Evolutionary conservation across 1,140 invertebrate genomes (phyloP), one percentile per base, ranked within the genome.

Genomic region (Drosophila fuyamai): DNA sequence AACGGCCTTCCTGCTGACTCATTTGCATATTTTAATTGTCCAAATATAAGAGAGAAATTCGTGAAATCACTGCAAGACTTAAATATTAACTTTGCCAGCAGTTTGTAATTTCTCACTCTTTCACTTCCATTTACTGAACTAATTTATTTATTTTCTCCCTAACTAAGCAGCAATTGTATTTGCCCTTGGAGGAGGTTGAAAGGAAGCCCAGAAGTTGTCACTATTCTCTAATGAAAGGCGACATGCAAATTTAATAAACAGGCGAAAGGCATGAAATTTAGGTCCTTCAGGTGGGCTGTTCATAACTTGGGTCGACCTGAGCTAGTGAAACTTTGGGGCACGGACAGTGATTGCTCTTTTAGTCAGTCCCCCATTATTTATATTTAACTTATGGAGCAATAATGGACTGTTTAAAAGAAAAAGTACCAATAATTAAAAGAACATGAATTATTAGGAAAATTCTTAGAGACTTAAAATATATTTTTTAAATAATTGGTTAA

Each of bases 21-120:
- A 88, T 86, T 88, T 86, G 71, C 79, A 88, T 89, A 79, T 79
- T 79, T 76, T 68, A 88, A 83, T 82, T 79, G 71, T 77, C 41
- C 41, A 59, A 76, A 65, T 51, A 76, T 66, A 29, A 67, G 36
- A 53, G 35, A 35, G 38, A 51, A 65, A 41, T 48, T 56, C 14
- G 48, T 35, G 4, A 56, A 14, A 76, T 76, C 40, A 18, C 41
- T 16, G 13, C 48, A 48, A 38, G 50, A 68, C 56, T 76, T 58
- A 66, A 63, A 76, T 56, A 76, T 71, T 66, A 66, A 63, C 61
- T 18, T 66, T 38, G 12, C 18, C 32, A 44, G 13, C 29, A 65
- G 46, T 7, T 23, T 46, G n/a, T 23, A 36, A 23, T 59, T 48
- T 50, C 35, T 40, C 40, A 47, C 53, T 63, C 18, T 41, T 40